Base-by-base conservation (phyloP, 2,888 invertebrate species). In the Pammene aurita region DNA sequence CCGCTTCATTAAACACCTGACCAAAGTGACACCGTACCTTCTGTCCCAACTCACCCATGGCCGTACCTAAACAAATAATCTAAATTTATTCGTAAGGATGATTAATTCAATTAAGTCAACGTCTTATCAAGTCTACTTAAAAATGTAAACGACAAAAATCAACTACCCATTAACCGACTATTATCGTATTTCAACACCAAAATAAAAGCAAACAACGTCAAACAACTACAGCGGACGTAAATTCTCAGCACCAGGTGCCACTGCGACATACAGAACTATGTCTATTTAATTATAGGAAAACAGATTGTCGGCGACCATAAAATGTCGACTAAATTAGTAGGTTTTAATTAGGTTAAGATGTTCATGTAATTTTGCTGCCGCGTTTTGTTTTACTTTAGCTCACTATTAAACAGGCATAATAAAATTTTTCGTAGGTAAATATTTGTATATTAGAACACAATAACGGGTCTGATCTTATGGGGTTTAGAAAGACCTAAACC, bases 181-280 rank as follows among this genome's bases (percentile, higher is more conserved):
- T 78, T 73, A 74, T 74, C 72, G 72, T 75, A 76, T 78, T 78
- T 79, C 76, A 77, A 74, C 75, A 72, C 63, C 75, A 77, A 79
- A 80, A 80, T 74, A 77, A 78, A 80, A 74, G 70, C 76, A 77
- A 76, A 73, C 65, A 71, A 74, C 63, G 60, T 71, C 67, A 67
- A 66, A 71, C 71, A 62, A 56, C 60, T 70, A 74, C 75, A 72
- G 75, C 77, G 72, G 73, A 58, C 71, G 58, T 67, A 77, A 76
- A 83, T 82, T 79, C 82, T 76, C 66, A 58, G 71, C 75, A 73
- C 74, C 71, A 66, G 68, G 76, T 75, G 84, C 57, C n/a, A 42
- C 34, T 10, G 58, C 80, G 83, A 80, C 81, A 81, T 79, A 70
- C 42, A 50, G 61, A 42, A 60, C 64, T 71, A 73, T 64, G 42